Evolutionary conservation across 2,113 vertebrate species (phyloP).

Genomic region (Psittacula cyanocephala): DNA sequence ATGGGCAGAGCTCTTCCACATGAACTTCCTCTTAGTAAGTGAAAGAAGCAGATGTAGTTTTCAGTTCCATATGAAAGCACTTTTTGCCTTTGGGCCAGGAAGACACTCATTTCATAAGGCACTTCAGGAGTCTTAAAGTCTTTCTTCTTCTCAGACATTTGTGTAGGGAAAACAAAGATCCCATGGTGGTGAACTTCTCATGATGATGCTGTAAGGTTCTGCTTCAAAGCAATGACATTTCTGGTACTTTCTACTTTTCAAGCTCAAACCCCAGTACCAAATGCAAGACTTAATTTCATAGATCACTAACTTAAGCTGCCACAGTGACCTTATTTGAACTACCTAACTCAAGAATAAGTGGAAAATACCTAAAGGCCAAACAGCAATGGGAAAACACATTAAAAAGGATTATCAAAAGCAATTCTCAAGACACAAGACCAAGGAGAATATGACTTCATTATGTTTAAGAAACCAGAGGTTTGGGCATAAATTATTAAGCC

Average conservation of each 20-base stretch:
- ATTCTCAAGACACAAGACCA: not conserved
- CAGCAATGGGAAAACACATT: not conserved
- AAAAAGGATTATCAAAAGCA: not conserved
- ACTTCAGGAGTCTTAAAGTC: not conserved
- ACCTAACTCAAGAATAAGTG: not conserved
- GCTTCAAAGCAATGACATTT: not conserved
- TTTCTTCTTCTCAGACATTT: not conserved
- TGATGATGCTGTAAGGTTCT: not conserved
- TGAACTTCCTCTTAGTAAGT: not conserved
- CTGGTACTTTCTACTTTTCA: not conserved
- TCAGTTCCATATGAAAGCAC: not conserved
- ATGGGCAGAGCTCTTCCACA: not conserved
- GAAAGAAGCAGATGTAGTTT: not conserved
- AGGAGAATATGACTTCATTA: slow-evolving; percentile 33
- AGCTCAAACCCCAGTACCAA: not conserved
- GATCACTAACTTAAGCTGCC: not conserved
- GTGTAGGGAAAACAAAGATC: not conserved
- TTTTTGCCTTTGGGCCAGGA: not conserved
- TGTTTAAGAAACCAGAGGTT: not conserved
- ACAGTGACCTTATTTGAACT: not conserved
- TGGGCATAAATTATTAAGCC: not conserved
- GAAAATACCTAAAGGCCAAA: slow-evolving; percentile 36
- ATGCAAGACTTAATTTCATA: not conserved
- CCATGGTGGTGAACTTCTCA: not conserved
- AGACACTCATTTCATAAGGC: not conserved